Evolutionary conservation across 1,140 invertebrate genomes (phyloP).

Genomic region (Aplysia californica): DNA sequence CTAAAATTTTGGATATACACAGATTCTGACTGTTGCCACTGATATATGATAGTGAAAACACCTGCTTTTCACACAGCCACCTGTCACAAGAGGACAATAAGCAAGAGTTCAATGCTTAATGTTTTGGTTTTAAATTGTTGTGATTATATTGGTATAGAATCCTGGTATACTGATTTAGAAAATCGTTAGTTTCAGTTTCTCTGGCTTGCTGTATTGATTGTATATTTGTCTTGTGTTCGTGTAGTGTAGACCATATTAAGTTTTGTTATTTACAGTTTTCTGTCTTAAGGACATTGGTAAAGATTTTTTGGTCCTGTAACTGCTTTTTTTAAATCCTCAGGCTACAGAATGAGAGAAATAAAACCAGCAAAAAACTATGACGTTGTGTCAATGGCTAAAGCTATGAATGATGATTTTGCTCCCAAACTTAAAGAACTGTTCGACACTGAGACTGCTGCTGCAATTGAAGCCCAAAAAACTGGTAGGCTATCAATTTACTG

Average conservation of each 20-base stretch:
- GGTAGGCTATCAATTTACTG: conserved; percentile 45
- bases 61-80: too few relatives aligned
- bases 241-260: too few relatives aligned
- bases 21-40: too few relatives aligned
- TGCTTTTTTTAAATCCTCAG: conserved; percentile 35
- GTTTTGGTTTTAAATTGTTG: too few relatives aligned
- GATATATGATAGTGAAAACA: too few relatives aligned
- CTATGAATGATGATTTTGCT: conserved; percentile 69
- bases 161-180: not conserved
- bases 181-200: not conserved
- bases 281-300: not conserved
- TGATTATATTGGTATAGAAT: too few relatives aligned
- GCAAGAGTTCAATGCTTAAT: too few relatives aligned
- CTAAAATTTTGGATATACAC: too few relatives aligned
- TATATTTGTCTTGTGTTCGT: too few relatives aligned
- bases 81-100: too few relatives aligned
- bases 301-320: not conserved
- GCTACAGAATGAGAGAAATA: conserved; percentile 63
- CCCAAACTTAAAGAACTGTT: conserved; percentile 65
- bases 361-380: conserved; percentile 67
- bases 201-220: not conserved
- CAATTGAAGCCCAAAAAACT: conserved; percentile 62
- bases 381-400: conserved; percentile 65
- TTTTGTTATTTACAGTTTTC: not conserved
- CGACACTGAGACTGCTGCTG: conserved; percentile 66